A percentile compares a stretch with the other conserved stretches of the same genome.
Conservation (phyloP, 2,113 vertebrate genomes). For the Ascaphus truei region DNA sequence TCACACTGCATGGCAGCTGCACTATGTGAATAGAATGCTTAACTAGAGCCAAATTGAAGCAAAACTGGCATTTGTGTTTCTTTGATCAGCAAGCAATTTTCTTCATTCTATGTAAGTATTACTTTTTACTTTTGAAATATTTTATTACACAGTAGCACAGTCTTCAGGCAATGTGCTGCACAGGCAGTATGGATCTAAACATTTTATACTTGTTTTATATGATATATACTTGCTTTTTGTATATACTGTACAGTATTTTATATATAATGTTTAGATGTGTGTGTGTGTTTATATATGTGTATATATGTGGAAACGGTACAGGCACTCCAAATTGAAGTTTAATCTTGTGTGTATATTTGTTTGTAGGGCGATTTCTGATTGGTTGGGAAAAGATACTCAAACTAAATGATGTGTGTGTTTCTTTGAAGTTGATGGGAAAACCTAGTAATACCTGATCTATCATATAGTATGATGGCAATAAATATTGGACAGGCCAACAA, state of each 20-base stretch:
- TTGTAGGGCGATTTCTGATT: too few relatives aligned
- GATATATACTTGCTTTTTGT: too few relatives aligned
- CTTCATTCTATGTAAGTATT: background rate
- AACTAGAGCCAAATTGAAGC: background rate
- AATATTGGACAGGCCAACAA: too few relatives aligned
- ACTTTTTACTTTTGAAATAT: background rate
- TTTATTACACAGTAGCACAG: background rate
- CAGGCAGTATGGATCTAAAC: background rate
- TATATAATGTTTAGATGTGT: background rate
- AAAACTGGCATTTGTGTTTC: background rate
- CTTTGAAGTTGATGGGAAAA: too few relatives aligned
- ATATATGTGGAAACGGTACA: too few relatives aligned
- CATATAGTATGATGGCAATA: too few relatives aligned
- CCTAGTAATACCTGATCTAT: too few relatives aligned
- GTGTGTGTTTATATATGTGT: background rate
- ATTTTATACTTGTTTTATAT: too few relatives aligned
- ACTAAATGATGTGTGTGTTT: too few relatives aligned
- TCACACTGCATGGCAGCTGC: constrained; percentile 1
- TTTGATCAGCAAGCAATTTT: constrained; percentile 1
- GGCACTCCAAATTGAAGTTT: too few relatives aligned
- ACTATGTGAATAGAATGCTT: constrained; percentile 11
- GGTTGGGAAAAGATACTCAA: too few relatives aligned
- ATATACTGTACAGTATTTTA: background rate
- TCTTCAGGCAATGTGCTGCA: background rate
- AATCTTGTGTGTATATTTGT: too few relatives aligned